Base-by-base conservation (phyloP, 2,888 invertebrate species). In the Bombylius major region DNA sequence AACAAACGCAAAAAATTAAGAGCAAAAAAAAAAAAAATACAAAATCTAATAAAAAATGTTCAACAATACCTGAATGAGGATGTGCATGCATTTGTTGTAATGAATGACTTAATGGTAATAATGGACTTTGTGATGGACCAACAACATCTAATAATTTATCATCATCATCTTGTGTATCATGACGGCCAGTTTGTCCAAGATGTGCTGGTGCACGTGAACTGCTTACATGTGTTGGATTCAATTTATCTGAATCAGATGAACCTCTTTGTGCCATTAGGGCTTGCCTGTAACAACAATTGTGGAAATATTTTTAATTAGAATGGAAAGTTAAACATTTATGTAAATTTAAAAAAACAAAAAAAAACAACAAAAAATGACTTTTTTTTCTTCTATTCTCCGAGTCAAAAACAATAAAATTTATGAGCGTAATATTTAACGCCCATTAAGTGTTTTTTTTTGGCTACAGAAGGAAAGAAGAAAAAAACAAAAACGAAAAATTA, bases 121-220 rank as follows among this genome's bases (percentile, higher is more conserved):
- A 80, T 11, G 88, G 89, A 64, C 87, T 87, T 67, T 90, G 89
- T 53, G 89, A 83, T 39, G 88, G 90, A 0, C 91, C 91, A 0
- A 92, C 92, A 33, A 92, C 92, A 73, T 92, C 92, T 68, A 92
- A 76, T 34, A 87, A 79, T 66, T 87, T 83, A 72, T 92, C 92
- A 59, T 90, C 90, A 64, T 92, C 91, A 61, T 89, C 88, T 65
- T 82, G 77, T 65, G 68, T 69, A 62, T 72, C 70, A 53, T 72
- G 70, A 46, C 73, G 68, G 13, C 71, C 73, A 33, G 71, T 75
- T 54, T 71, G 74, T 44, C 70, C 73, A 62, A 74, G 63, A 59
- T 72, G 72, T 32, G 73, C 59, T 13, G 73, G 72, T 23, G 73
- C 72, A 44, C 72, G 66, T 32, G 71, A 70, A 71, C 69, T 78